A percentile compares a stretch with the other conserved stretches of the same genome.
Conservation (phyloP, 2,797 vertebrate genomes). For the Melanotaenia pygmaea region DNA sequence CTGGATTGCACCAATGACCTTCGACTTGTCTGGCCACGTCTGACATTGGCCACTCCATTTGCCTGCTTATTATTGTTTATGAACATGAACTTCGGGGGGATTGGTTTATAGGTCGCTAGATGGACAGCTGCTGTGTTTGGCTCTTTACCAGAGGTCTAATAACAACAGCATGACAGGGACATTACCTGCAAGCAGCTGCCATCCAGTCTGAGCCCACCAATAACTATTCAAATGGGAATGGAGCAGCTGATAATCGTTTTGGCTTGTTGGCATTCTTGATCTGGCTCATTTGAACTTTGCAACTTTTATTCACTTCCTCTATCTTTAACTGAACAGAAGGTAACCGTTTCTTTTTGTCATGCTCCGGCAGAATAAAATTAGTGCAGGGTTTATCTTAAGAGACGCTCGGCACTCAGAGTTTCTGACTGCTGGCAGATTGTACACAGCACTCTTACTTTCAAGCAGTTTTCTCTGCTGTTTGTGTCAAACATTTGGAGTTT, state of each 20-base stretch:
- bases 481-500: conserved; percentile 58
- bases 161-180: conserved; percentile 66
- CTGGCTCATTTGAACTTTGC: conserved; percentile 28
- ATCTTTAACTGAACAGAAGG: background rate
- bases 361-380: background rate
- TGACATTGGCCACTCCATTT: conserved; percentile 82
- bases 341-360: background rate
- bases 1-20: conserved; percentile 72
- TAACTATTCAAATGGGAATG: conserved; percentile 51
- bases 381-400: background rate
- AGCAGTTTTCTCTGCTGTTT: conserved; percentile 24
- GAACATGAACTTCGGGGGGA: conserved; percentile 53
- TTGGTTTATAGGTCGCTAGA: conserved; percentile 81
- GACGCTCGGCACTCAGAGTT: conserved; percentile 10
- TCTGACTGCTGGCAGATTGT: conserved; percentile 33
- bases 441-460: conserved; percentile 36
- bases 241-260: conserved; percentile 63
- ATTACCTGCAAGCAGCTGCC: conserved; percentile 82
- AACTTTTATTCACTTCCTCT: conserved; percentile 26
- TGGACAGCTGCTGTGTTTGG: conserved; percentile 85
- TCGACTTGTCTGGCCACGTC: conserved; percentile 71
- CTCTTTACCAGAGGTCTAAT: conserved; percentile 81
- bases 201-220: conserved; percentile 52
- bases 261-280: conserved; percentile 1
- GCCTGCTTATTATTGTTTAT: conserved; percentile 82